phyloP scores from a whole-genome alignment of 2,888 invertebrate species.

The Liopterus haemorrhoidalis region DNA sequence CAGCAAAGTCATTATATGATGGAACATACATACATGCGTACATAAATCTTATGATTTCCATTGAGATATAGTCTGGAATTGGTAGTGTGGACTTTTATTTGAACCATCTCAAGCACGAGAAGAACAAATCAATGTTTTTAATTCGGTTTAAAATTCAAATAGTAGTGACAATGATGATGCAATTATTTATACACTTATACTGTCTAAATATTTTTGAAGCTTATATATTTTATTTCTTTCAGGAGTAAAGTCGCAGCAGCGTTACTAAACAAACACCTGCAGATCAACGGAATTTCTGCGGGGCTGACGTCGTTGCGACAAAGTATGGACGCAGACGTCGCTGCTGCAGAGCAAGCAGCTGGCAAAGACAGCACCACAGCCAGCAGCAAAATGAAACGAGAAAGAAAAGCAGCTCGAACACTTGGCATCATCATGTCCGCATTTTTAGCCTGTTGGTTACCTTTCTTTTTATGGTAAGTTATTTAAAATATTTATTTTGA shows the following conservation, averaged over 20 bases:
- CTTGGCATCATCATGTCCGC: constrained; percentile 95
- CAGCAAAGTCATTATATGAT: too few relatives aligned
- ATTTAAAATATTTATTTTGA: constrained; percentile 14
- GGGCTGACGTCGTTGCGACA: constrained; percentile 50
- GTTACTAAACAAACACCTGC: constrained; percentile 79
- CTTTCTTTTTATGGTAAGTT: constrained; percentile 86
- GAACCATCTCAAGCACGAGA: too few relatives aligned
- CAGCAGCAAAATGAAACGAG: constrained; percentile 81
- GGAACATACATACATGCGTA: too few relatives aligned
- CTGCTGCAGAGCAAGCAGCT: constrained; percentile 46
- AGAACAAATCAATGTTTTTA: too few relatives aligned
- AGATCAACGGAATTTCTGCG: constrained; percentile 82
- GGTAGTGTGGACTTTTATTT: too few relatives aligned
- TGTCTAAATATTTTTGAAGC: too few relatives aligned
- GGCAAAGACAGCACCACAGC: constrained; percentile 60
- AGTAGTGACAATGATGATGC: too few relatives aligned
- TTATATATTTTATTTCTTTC: constrained; percentile 40
- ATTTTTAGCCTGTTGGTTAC: constrained; percentile 90
- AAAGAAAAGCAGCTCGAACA: constrained; percentile 86
- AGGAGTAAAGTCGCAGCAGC: constrained; percentile 86
- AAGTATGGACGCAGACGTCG: constrained; percentile 42
- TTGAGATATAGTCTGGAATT: too few relatives aligned
- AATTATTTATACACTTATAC: too few relatives aligned
- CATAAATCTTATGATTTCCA: too few relatives aligned
- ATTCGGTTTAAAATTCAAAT: too few relatives aligned